phyloP scores from a whole-genome alignment of 2,113 vertebrate species.

The Stegostoma tigrinum region DNA sequence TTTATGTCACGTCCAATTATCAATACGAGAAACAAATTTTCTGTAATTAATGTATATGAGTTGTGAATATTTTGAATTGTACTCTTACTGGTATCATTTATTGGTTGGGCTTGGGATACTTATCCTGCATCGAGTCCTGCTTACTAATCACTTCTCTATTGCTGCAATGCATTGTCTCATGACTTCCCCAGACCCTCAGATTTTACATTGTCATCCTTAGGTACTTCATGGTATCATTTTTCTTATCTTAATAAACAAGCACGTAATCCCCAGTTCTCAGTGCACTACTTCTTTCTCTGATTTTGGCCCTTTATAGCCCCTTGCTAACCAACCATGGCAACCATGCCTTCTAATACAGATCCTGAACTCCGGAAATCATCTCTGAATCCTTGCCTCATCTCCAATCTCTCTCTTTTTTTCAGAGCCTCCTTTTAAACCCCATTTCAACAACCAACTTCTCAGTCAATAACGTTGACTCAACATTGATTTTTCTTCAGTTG shows the following conservation, averaged over 20 bases:
- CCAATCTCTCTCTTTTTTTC: not conserved
- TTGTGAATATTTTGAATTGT: not conserved
- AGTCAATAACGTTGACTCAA: not conserved
- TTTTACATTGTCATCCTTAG: too few relatives aligned
- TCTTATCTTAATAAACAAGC: too few relatives aligned
- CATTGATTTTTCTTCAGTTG: not conserved
- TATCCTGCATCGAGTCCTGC: not conserved
- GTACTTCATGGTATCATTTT: too few relatives aligned
- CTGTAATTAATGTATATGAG: not conserved
- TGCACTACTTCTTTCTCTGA: too few relatives aligned
- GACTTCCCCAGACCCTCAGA: too few relatives aligned
- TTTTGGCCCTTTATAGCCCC: too few relatives aligned
- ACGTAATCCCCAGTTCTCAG: too few relatives aligned
- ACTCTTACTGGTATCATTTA: not conserved
- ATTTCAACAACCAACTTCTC: not conserved
- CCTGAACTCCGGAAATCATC: not conserved
- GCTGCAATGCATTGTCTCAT: too few relatives aligned
- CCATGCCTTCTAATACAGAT: too few relatives aligned
- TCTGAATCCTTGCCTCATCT: not conserved
- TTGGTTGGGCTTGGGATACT: not conserved
- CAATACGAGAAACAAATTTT: not conserved
- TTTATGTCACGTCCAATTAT: not conserved
- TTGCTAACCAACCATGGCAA: too few relatives aligned
- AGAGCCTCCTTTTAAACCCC: not conserved
- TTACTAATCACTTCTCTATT: not conserved